These are phyloP conservation scores for Argentina silus DNA, from an alignment of 2,797 vertebrate species.

Conservation along the genomic window DNA sequence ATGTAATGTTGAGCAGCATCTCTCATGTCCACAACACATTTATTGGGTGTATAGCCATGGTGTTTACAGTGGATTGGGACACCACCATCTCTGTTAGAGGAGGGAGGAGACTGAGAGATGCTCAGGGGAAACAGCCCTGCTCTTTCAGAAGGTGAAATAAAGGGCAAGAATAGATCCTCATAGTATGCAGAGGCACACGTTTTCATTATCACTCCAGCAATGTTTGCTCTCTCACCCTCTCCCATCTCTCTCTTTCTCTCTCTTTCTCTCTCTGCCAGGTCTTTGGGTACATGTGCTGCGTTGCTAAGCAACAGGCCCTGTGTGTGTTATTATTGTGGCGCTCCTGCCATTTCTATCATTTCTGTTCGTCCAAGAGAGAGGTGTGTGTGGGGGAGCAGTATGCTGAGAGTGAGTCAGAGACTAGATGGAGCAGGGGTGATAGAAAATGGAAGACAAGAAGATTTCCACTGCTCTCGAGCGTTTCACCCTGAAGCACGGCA, in stretches of 20 bases:
- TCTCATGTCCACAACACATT: neutral
- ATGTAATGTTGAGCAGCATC: neutral
- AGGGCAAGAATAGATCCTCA: conserved; percentile 22
- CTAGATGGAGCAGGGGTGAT: neutral
- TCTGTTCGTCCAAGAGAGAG: conserved; percentile 36
- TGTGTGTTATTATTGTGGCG: conserved; percentile 48
- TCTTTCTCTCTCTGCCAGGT: conserved; percentile 60
- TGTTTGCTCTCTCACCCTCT: neutral
- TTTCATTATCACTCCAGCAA: conserved; percentile 8
- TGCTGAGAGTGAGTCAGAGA: conserved; percentile 1
- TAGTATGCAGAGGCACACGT: conserved; percentile 13
- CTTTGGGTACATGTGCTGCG: conserved; percentile 78
- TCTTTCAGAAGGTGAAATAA: conserved; percentile 21
- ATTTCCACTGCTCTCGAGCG: neutral
- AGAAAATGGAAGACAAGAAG: neutral
- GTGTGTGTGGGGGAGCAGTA: neutral
- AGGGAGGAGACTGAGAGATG: neutral
- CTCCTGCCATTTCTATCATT: conserved; percentile 36
- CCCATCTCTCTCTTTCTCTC: conserved; percentile 33
- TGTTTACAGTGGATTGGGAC: conserved; percentile 18
- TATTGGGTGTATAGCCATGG: neutral
- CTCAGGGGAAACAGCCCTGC: conserved; percentile 4
- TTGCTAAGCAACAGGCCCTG: conserved; percentile 83
- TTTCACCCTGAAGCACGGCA: neutral
- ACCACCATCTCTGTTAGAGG: neutral